phyloP scores from a whole-genome alignment of 2,797 vertebrate species.

The Alosa sapidissima region DNA sequence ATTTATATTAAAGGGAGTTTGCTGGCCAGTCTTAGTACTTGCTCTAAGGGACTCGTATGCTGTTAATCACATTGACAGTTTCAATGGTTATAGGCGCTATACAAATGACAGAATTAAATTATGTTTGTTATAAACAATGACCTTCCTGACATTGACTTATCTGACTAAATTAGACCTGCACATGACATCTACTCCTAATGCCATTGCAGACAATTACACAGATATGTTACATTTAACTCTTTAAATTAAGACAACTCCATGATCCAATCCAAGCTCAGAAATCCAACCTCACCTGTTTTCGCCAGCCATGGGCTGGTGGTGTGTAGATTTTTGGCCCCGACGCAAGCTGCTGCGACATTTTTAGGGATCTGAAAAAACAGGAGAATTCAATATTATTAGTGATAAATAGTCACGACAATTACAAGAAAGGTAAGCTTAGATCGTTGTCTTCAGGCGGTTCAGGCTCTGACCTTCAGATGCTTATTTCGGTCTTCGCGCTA shows the following conservation, averaged over 20 bases:
- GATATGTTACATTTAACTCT: neutral
- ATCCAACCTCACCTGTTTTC: conserved; percentile 83
- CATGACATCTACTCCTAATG: neutral
- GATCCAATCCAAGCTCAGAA: neutral
- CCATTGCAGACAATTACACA: neutral
- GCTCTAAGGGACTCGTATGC: no score
- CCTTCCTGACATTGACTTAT: neutral
- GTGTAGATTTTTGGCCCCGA: conserved; percentile 90
- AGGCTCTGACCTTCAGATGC: neutral
- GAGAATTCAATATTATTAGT: conserved; percentile 5
- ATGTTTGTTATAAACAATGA: neutral
- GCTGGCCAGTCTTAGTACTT: no score
- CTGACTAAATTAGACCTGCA: neutral
- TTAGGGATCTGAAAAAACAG: conserved; percentile 80
- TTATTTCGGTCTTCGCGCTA: neutral
- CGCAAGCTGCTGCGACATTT: conserved; percentile 84
- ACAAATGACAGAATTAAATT: no score
- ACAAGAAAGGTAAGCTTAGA: neutral
- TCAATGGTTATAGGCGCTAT: no score
- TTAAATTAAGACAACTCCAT: neutral
- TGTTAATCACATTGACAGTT: neutral
- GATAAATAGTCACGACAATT: neutral
- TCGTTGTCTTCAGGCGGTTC: neutral
- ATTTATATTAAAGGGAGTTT: no score
- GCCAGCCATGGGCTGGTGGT: conserved; percentile 81